phyloP scores from a whole-genome alignment of 2,797 vertebrate genomes.

The Ptychobarbus kaznakovi region DNA sequence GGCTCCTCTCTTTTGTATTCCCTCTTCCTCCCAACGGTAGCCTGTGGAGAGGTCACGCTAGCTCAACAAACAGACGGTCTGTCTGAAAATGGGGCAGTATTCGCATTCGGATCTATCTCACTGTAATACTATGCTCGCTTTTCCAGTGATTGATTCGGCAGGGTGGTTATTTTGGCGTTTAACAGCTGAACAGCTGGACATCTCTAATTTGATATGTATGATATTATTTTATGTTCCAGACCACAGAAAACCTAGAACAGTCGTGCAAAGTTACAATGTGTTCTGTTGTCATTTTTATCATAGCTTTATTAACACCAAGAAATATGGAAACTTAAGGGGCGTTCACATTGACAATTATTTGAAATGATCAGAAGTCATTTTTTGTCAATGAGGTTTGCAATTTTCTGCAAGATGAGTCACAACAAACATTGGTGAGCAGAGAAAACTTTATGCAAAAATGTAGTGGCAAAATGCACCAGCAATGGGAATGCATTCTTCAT shows the following conservation, averaged over 20 bases:
- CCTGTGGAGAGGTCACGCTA: constrained; percentile 43
- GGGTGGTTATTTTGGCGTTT: constrained; percentile 45
- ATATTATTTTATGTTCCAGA: constrained; percentile 35
- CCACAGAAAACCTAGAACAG: constrained; percentile 31
- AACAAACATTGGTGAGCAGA: background rate
- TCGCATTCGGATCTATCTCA: constrained; percentile 21
- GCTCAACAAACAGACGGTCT: constrained; percentile 39
- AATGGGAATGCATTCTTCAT: background rate
- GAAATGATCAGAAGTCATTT: background rate
- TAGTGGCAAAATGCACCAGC: background rate
- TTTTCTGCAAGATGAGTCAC: background rate
- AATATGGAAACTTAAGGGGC: background rate
- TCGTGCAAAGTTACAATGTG: constrained; percentile 11
- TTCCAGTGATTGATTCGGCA: constrained; percentile 40
- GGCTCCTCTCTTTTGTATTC: constrained; percentile 42
- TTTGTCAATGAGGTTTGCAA: background rate
- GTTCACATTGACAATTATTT: background rate
- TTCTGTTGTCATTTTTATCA: constrained; percentile 12
- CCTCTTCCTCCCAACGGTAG: constrained; percentile 21
- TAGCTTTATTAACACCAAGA: background rate
- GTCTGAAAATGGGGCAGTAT: constrained; percentile 38
- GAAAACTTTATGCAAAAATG: background rate
- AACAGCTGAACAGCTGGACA: constrained; percentile 43
- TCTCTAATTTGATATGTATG: constrained; percentile 48
- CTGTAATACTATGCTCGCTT: constrained; percentile 32